Conservation (phyloP, 1,140 invertebrate species). For the Ceratitis capitata region DNA sequence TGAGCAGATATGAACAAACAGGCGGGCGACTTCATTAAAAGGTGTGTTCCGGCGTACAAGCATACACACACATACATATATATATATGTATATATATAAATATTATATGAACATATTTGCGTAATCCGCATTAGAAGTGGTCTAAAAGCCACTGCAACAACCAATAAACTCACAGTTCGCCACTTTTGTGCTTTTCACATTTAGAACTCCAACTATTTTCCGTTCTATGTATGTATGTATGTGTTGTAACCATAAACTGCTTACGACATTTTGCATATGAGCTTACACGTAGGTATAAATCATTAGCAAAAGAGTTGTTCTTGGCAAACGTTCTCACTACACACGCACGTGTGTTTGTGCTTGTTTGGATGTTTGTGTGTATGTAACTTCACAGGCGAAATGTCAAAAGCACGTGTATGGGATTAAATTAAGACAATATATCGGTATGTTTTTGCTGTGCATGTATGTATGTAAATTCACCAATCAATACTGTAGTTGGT, state of each 20-base stretch:
- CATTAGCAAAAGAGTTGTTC: neutral
- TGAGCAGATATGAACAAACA: neutral
- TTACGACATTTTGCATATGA: constrained; percentile 3
- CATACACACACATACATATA: too few relatives aligned
- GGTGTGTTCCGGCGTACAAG: constrained; percentile 7
- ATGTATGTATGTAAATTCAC: constrained; percentile 27
- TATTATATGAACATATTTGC: too few relatives aligned
- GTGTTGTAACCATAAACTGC: too few relatives aligned
- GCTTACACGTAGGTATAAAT: too few relatives aligned
- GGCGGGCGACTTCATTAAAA: constrained; percentile 13
- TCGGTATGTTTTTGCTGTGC: too few relatives aligned
- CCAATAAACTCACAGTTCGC: neutral
- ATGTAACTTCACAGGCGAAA: neutral
- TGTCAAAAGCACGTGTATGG: constrained; percentile 2
- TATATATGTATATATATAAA: too few relatives aligned
- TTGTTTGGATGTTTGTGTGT: neutral
- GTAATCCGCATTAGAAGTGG: constrained; percentile 31
- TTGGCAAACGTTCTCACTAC: neutral
- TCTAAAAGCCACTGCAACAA: neutral
- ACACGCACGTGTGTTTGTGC: neutral
- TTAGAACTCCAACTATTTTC: neutral
- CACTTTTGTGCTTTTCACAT: neutral
- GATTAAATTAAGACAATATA: constrained; percentile 23
- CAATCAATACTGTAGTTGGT: neutral
- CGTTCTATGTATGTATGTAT: neutral